Percentiles rank a stretch among this genome's conserved stretches.
These are phyloP conservation scores for Mustela lutreola DNA, from an alignment of 2,113 vertebrate species.

Conservation along the genomic window DNA sequence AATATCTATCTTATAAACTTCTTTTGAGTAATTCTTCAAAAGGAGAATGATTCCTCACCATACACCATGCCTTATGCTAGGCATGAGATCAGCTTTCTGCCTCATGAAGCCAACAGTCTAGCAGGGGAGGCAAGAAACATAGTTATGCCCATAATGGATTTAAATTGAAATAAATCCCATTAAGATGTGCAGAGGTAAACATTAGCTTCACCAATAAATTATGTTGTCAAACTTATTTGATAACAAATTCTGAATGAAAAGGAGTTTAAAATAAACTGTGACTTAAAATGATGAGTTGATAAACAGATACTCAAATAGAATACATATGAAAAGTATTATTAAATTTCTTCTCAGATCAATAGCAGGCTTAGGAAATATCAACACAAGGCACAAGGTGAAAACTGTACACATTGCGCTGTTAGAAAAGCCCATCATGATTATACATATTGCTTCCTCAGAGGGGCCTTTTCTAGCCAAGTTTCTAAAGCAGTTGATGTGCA, in stretches of 20 bases:
- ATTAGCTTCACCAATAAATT: not conserved
- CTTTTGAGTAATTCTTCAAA: not conserved
- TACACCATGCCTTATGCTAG: not conserved
- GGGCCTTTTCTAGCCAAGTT: not conserved
- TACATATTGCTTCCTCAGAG: not conserved
- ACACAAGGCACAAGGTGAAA: not conserved
- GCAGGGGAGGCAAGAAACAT: not conserved
- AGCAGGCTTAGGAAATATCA: not conserved
- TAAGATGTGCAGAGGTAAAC: not conserved
- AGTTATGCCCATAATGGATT: not conserved
- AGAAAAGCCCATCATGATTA: not conserved
- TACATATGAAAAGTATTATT: not conserved
- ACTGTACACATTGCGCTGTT: accelerated
- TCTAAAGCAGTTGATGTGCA: not conserved
- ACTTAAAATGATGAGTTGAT: not conserved
- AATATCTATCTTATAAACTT: not conserved
- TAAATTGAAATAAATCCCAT: not conserved
- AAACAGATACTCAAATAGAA: not conserved
- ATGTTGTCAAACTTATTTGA: not conserved
- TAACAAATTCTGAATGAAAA: not conserved
- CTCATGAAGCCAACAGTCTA: not conserved
- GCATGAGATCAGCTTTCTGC: not conserved
- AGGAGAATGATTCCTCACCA: not conserved
- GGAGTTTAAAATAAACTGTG: not conserved
- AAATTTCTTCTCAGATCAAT: not conserved